These are phyloP conservation scores for Chloroceryle inda DNA, from an alignment of 2,797 vertebrate genomes.

Conservation along the genomic window DNA sequence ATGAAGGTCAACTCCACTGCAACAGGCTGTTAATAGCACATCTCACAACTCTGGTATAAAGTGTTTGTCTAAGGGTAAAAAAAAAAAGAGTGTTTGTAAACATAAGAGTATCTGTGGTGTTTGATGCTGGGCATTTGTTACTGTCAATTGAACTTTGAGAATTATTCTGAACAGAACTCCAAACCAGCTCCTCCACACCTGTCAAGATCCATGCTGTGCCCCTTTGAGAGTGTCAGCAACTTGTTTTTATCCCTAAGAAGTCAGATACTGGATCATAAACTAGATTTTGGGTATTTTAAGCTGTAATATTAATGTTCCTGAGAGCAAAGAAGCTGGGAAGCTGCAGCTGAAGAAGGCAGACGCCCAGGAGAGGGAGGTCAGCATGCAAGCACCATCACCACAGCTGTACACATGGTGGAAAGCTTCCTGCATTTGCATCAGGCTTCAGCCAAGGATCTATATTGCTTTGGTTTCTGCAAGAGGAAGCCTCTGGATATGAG, in stretches of 20 bases:
- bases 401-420: rapidly evolving
- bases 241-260: background rate
- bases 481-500: background rate
- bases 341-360: background rate
- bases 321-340: background rate
- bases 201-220: no score
- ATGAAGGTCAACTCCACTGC: background rate
- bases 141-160: background rate
- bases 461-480: background rate
- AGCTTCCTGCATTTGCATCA: background rate
- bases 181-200: background rate
- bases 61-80: background rate
- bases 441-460: background rate
- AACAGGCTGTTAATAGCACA: background rate
- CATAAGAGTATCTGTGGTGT: background rate
- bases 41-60: background rate
- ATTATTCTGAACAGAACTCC: background rate
- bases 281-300: background rate
- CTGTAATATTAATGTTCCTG: background rate
- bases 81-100: background rate
- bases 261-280: background rate
- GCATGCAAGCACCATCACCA: background rate
- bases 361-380: background rate
- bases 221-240: no score
- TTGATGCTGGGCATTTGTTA: background rate